phyloP scores from a whole-genome alignment of 2,113 vertebrate genomes.

The Pollimyrus isidori region DNA sequence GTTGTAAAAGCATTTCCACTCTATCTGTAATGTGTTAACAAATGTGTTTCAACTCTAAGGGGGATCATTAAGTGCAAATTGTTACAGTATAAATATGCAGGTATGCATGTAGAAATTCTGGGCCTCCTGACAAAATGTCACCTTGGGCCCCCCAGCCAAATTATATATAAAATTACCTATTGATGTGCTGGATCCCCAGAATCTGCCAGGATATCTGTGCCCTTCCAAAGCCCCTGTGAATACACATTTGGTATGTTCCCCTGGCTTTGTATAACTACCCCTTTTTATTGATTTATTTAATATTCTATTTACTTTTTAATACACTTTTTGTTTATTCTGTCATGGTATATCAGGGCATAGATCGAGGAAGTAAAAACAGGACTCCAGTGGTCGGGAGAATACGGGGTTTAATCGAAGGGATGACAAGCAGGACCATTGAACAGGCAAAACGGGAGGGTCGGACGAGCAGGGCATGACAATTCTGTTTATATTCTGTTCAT shows the following conservation, averaged over 20 bases:
- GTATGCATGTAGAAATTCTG: not conserved
- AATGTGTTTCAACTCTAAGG: not conserved
- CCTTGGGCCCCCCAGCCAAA: not conserved
- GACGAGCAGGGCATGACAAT: too few relatives aligned
- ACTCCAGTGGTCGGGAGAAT: too few relatives aligned
- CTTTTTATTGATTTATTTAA: not conserved
- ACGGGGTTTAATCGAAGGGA: too few relatives aligned
- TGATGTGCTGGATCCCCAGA: not conserved
- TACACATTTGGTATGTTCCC: not conserved
- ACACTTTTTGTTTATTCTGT: not conserved
- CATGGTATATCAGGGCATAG: too few relatives aligned
- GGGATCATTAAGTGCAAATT: not conserved
- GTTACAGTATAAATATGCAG: not conserved
- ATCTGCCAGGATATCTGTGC: not conserved
- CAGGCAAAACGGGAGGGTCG: too few relatives aligned
- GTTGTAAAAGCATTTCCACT: not conserved
- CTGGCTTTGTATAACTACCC: not conserved
- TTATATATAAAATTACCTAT: not conserved
- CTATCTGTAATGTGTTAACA: not conserved
- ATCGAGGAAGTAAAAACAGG: too few relatives aligned
- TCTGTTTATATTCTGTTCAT: not conserved
- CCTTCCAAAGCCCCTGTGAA: not conserved
- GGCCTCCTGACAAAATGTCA: not conserved
- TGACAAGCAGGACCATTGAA: too few relatives aligned
- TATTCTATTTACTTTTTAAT: not conserved